A percentile compares a stretch with the other conserved stretches of the same genome.
Conservation (phyloP, 2,113 vertebrate genomes). For the Apodemus speciosus region DNA sequence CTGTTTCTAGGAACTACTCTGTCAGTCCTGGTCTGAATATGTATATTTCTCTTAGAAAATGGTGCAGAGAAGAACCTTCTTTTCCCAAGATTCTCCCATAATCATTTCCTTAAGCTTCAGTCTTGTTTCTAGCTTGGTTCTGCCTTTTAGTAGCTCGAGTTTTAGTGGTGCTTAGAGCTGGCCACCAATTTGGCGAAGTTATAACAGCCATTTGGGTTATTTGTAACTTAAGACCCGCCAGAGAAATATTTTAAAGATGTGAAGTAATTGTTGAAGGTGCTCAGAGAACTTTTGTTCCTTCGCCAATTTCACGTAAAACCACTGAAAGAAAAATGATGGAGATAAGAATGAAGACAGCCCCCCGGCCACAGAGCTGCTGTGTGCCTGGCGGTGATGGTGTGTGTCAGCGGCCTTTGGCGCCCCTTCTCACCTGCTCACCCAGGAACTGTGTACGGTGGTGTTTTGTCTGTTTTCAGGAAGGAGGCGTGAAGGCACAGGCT, state of each 20-base stretch:
- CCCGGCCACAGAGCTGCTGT: not conserved
- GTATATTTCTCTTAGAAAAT: not conserved
- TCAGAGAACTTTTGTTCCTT: constrained; percentile 33
- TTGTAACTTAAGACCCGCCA: constrained; percentile 31
- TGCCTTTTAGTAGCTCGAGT: not conserved
- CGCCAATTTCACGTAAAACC: not conserved
- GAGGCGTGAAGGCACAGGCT: not conserved
- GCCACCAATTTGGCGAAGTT: constrained; percentile 50
- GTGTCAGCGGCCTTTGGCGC: not conserved
- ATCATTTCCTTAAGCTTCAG: not conserved
- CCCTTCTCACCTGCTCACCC: not conserved
- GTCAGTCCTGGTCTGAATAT: not conserved
- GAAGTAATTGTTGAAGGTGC: constrained; percentile 35
- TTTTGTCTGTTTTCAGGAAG: not conserved
- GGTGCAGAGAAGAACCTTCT: not conserved
- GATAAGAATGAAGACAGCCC: not conserved
- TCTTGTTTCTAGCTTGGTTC: not conserved
- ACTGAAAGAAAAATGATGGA: not conserved
- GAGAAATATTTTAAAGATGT: constrained; percentile 48
- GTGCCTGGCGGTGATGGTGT: not conserved
- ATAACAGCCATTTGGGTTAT: constrained; percentile 25
- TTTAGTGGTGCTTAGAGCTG: constrained; percentile 58
- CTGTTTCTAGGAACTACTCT: not conserved
- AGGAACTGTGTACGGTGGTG: fast-evolving
- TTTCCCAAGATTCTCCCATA: not conserved